Conservation (phyloP, 2,797 vertebrate genomes). For the Rhabdophis nuchalis region DNA sequence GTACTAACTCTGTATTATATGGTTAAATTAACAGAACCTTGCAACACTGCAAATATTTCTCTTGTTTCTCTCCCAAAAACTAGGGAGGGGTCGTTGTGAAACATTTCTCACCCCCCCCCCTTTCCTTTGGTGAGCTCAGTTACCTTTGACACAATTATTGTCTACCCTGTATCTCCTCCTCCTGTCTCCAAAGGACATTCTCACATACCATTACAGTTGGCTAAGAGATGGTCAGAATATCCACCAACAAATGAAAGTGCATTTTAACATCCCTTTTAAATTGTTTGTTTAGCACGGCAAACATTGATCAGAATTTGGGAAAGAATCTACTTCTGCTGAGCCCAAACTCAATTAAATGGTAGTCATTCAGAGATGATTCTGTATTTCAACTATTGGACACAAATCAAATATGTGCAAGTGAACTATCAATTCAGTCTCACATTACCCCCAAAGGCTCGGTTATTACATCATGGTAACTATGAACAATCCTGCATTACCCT, state of each 20-base stretch:
- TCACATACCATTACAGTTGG: background rate
- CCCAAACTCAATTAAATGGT: background rate
- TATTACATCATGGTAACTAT: background rate
- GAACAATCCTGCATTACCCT: background rate
- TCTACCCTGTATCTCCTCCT: background rate
- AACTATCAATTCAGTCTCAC: background rate
- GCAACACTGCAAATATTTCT: background rate
- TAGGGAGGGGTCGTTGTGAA: background rate
- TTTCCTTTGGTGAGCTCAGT: background rate
- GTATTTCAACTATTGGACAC: background rate
- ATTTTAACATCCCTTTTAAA: background rate
- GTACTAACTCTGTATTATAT: background rate
- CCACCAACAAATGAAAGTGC: background rate
- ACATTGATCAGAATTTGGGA: background rate
- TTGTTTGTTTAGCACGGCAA: conserved; percentile 4
- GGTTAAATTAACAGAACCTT: background rate
- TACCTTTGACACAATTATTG: background rate
- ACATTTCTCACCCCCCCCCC: background rate
- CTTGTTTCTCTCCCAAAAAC: background rate
- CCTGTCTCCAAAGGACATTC: background rate
- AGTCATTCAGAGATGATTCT: background rate
- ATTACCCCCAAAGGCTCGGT: background rate
- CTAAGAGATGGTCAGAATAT: background rate
- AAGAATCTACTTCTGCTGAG: background rate
- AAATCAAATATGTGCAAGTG: background rate